Conservation (phyloP, 2,888 invertebrate genomes). For the Nezara viridula region DNA sequence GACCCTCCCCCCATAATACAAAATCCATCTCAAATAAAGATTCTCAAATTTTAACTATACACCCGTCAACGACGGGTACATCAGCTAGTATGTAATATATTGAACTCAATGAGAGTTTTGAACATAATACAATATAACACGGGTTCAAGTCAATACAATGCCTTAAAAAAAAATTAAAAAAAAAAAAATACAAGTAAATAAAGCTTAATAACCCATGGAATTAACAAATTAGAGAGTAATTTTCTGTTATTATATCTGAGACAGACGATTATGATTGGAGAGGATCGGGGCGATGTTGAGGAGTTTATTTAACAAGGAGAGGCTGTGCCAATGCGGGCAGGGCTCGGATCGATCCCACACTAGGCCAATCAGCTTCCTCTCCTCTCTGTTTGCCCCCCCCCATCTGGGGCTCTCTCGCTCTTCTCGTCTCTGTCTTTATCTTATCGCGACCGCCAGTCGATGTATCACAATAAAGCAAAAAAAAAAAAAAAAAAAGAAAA, state of each 20-base stretch:
- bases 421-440: background rate
- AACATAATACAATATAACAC: background rate
- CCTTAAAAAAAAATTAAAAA: background rate
- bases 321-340: constrained; percentile 49
- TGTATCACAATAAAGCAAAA: background rate
- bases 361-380: constrained; percentile 56
- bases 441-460: too few relatives aligned
- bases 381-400: background rate
- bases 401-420: background rate
- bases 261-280: background rate
- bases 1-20: too few relatives aligned
- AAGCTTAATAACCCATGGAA: background rate
- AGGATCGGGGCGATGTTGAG: background rate
- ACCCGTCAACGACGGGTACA: too few relatives aligned
- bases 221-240: background rate
- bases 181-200: too few relatives aligned
- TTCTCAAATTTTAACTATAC: too few relatives aligned
- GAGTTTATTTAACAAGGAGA: constrained; percentile 29
- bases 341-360: constrained; percentile 47
- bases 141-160: background rate
- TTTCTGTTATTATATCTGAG: background rate
- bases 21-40: too few relatives aligned
- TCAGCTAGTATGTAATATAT: too few relatives aligned
- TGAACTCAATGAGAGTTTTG: too few relatives aligned
- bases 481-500: background rate